Conservation (phyloP, 2,113 vertebrate species). For the Notiomystis cincta region DNA sequence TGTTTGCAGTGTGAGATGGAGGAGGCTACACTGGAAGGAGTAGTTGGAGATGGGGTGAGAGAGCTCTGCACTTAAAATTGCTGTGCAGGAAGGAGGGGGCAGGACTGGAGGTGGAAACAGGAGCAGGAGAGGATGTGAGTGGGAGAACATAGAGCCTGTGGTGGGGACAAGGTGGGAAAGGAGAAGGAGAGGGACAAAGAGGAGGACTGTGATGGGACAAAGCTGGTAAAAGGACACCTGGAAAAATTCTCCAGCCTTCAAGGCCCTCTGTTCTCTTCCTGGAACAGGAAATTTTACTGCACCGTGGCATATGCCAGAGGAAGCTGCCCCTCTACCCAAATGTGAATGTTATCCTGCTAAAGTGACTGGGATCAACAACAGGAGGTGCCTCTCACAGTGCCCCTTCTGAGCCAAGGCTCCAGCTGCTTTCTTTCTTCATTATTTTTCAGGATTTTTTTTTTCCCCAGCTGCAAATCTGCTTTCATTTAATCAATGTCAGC, state of each 20-base stretch:
- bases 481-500: neutral
- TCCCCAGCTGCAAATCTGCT: neutral
- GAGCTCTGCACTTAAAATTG: neutral
- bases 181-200: neutral
- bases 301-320: no score
- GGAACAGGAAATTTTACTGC: neutral
- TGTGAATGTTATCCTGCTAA: fast-evolving
- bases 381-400: neutral
- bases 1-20: neutral
- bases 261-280: neutral
- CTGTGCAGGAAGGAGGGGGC: neutral
- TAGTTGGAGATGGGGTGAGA: neutral
- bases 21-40: neutral
- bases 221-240: neutral
- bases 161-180: no score
- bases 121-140: neutral
- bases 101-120: neutral
- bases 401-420: neutral
- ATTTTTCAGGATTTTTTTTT: neutral
- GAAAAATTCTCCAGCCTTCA: neutral
- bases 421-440: neutral
- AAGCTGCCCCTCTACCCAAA: neutral
- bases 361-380: neutral
- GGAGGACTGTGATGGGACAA: neutral
- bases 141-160: neutral